phyloP scores from a whole-genome alignment of 2,888 invertebrate species.

The Lepidochrysops patricia region DNA sequence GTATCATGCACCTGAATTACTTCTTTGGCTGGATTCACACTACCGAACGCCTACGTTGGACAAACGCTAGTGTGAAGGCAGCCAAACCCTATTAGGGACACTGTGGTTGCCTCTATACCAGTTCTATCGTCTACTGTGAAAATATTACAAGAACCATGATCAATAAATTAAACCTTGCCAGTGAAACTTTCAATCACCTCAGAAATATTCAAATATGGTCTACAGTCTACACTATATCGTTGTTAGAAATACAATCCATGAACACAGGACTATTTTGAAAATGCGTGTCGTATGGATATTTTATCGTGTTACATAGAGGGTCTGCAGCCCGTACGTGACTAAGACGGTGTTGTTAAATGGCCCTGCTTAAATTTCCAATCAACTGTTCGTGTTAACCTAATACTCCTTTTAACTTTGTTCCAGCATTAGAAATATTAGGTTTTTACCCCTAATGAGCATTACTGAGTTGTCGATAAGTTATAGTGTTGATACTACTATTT shows the following conservation, averaged over 20 bases:
- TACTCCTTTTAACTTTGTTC: not conserved
- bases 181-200: no score
- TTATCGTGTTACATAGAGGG: conserved; percentile 29
- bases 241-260: conserved; percentile 31
- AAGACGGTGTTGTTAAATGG: conserved; percentile 24
- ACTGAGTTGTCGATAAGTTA: no score
- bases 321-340: conserved; percentile 30
- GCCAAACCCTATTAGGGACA: no score
- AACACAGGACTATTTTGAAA: conserved; percentile 34
- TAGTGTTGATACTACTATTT: no score
- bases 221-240: not conserved
- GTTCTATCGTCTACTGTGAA: no score
- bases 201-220: not conserved
- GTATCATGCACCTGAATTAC: not conserved
- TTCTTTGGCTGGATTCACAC: not conserved
- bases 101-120: no score
- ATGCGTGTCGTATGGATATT: conserved; percentile 29
- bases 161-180: no score
- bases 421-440: not conserved
- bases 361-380: conserved; percentile 22
- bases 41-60: no score
- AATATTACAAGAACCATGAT: no score
- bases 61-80: no score
- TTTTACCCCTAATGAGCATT: no score
- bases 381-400: conserved; percentile 6